A percentile compares a stretch with the other conserved stretches of the same genome.
Conservation (phyloP, 2,888 invertebrate genomes). For the Microctonus aethiopoides region DNA sequence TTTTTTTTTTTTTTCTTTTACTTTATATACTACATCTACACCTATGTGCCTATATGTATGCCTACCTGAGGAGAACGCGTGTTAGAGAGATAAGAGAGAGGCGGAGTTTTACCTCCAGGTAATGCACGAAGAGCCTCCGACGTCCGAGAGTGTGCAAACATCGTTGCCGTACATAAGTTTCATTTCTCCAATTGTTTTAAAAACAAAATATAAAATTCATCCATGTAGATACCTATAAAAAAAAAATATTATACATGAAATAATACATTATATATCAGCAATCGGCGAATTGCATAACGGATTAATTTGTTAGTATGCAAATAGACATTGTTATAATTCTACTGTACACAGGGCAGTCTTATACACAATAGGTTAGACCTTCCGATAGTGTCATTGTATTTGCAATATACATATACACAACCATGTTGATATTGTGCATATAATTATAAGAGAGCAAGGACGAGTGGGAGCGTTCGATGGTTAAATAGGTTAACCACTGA, state of each 20-base stretch:
- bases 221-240: background rate
- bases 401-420: background rate
- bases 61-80: background rate
- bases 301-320: conserved; percentile 8
- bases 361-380: background rate
- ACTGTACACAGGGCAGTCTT: background rate
- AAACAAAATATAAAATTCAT: background rate
- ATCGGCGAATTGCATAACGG: conserved; percentile 16
- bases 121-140: conserved; percentile 26
- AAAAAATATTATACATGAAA: background rate
- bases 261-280: too few relatives aligned
- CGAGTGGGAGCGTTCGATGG: conserved; percentile 32
- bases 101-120: conserved; percentile 23
- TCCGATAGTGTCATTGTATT: background rate
- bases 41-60: background rate
- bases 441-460: conserved; percentile 25
- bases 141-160: conserved; percentile 19
- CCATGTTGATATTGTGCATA: background rate
- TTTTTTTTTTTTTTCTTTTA: background rate
- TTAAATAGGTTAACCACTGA: conserved; percentile 36
- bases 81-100: conserved; percentile 22
- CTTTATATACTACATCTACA: background rate
- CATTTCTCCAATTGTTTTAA: conserved; percentile 20
- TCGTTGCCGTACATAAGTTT: conserved; percentile 13
- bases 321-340: background rate